phyloP scores from a whole-genome alignment of 2,113 vertebrate species.

The Rhadina sibilatrix region DNA sequence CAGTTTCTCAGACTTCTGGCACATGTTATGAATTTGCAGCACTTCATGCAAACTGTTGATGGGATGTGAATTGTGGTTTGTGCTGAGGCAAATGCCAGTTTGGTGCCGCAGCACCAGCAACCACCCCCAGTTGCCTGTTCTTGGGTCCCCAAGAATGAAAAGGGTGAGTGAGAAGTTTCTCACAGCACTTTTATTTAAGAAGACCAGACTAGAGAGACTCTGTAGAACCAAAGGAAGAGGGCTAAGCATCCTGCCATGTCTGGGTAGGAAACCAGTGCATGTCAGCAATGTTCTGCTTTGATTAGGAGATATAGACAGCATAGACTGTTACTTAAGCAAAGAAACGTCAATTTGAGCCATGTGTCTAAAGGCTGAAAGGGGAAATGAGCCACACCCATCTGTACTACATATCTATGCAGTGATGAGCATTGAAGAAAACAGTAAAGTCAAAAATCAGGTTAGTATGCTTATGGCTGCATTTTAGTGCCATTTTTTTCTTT shows the following conservation, averaged over 20 bases:
- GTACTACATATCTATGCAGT: not conserved
- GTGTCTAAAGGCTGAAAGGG: not conserved
- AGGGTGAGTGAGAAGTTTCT: not conserved
- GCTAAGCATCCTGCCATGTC: not conserved
- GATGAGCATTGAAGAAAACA: not conserved
- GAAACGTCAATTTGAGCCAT: not conserved
- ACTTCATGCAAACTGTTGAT: not conserved
- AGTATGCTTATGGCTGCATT: not conserved
- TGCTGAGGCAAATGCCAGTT: fast-evolving
- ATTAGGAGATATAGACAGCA: not conserved
- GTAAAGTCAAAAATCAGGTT: not conserved
- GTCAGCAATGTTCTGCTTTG: not conserved
- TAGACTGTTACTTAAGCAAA: not conserved
- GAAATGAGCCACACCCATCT: not conserved
- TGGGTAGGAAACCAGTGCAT: not conserved
- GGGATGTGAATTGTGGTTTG: not conserved
- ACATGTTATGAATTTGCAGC: not conserved
- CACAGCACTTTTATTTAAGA: not conserved
- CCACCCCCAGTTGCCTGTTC: not conserved
- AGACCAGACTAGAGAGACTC: not conserved
- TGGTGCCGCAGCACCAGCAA: fast-evolving
- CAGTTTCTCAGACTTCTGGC: not conserved
- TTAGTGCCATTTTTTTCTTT: not conserved
- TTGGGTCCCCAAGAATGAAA: not conserved
- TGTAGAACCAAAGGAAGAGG: not conserved